phyloP scores from a whole-genome alignment of 2,113 vertebrate genomes.

The Myodes glareolus region DNA sequence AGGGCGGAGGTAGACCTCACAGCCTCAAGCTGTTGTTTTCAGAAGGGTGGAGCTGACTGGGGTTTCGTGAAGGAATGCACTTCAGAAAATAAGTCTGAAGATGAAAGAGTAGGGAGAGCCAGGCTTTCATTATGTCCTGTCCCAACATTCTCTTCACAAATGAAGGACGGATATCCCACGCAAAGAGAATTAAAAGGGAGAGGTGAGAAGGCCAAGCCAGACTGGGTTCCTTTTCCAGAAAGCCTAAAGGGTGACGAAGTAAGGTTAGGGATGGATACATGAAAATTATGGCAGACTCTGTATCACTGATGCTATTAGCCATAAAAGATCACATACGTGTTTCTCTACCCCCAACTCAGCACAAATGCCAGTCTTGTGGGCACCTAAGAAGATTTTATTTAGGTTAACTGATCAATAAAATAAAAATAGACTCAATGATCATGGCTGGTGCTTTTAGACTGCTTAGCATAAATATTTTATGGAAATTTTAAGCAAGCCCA shows the following conservation, averaged over 20 bases:
- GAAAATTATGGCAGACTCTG: neutral
- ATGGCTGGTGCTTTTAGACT: slow-evolving; percentile 21
- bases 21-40: slow-evolving; percentile 56
- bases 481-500: slow-evolving; percentile 35
- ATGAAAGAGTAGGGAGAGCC: neutral
- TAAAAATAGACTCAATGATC: slow-evolving; percentile 55
- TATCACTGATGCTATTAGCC: neutral
- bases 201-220: neutral
- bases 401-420: slow-evolving; percentile 53
- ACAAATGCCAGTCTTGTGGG: neutral
- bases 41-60: slow-evolving; percentile 49
- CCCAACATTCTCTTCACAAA: neutral
- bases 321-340: neutral
- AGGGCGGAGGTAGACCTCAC: neutral
- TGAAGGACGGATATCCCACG: neutral
- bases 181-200: neutral
- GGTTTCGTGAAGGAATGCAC: slow-evolving; percentile 61
- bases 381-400: slow-evolving; percentile 10
- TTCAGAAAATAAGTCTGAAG: slow-evolving; percentile 54
- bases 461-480: slow-evolving; percentile 58
- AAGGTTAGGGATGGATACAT: neutral
- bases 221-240: neutral
- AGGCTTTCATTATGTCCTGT: neutral
- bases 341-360: neutral
- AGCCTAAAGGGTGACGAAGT: neutral